Conservation (phyloP, 2,797 vertebrate species). For the Adrianichthys oophorus region DNA sequence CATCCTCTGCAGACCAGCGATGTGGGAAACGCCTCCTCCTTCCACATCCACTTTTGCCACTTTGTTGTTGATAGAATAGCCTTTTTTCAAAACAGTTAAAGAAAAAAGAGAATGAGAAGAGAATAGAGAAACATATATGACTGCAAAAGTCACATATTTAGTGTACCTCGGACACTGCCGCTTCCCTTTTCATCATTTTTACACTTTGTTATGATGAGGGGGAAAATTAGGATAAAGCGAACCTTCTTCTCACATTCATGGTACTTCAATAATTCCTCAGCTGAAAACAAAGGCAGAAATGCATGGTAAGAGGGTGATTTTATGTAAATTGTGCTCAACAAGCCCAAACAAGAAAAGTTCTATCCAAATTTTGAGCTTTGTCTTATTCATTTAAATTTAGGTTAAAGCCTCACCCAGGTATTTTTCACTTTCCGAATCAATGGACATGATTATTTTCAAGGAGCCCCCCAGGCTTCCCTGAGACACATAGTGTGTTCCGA, state of each 20-base stretch:
- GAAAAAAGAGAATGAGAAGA: constrained; percentile 10
- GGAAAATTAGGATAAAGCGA: constrained; percentile 39
- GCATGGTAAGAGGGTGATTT: not conserved
- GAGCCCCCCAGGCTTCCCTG: constrained; percentile 88
- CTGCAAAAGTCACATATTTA: not conserved
- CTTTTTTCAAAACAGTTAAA: constrained; percentile 19
- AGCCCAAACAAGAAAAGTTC: too few species aligned
- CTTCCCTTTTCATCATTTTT: rapidly evolving
- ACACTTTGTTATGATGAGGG: not conserved
- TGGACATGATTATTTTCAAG: constrained; percentile 25
- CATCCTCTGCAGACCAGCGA: constrained; percentile 65
- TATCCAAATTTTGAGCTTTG: too few species aligned
- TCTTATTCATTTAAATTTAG: not conserved
- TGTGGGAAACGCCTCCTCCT: constrained; percentile 69
- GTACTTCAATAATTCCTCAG: rapidly evolving
- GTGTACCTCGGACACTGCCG: rapidly evolving
- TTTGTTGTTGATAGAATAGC: rapidly evolving
- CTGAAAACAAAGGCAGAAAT: constrained; percentile 19
- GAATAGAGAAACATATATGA: not conserved
- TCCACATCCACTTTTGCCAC: constrained; percentile 5
- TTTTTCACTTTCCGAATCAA: constrained; percentile 18
- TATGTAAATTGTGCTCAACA: too few species aligned
- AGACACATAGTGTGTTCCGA: constrained; percentile 89
- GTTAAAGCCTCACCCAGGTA: constrained; percentile 33
- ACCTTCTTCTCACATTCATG: constrained; percentile 22